These are phyloP conservation scores for Volucella zonaria DNA, from an alignment of 2,888 invertebrate genomes.

Conservation along the genomic window DNA sequence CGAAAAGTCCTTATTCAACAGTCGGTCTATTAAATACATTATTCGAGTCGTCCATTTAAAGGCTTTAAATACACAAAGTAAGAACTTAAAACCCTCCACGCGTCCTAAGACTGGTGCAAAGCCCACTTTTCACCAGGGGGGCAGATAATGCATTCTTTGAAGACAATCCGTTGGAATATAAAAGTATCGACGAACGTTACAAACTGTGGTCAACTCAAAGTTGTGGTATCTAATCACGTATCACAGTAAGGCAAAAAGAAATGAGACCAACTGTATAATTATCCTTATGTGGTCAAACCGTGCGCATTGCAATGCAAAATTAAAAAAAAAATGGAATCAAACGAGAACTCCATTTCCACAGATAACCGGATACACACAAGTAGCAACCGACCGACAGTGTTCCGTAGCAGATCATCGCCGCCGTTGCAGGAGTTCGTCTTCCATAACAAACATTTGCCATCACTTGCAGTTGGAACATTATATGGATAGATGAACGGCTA, in stretches of 20 bases:
- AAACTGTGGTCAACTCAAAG: slow-evolving; percentile 43
- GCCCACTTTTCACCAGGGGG: too few species aligned
- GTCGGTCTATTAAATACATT: too few species aligned
- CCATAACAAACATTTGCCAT: slow-evolving; percentile 30
- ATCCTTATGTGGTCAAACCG: slow-evolving; percentile 66
- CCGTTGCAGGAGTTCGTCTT: slow-evolving; percentile 25
- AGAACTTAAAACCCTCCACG: too few species aligned
- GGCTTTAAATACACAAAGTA: too few species aligned
- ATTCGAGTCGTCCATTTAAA: too few species aligned
- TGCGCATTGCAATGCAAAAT: slow-evolving; percentile 28
- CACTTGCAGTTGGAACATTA: slow-evolving; percentile 6
- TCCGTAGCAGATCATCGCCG: slow-evolving; percentile 9
- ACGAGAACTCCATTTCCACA: not conserved
- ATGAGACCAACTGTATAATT: slow-evolving; percentile 64
- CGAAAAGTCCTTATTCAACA: too few species aligned
- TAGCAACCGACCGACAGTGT: slow-evolving; percentile 45
- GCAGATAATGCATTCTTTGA: not conserved
- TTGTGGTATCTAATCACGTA: slow-evolving; percentile 72
- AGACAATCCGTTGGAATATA: not conserved
- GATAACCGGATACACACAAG: slow-evolving; percentile 18
- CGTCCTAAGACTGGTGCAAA: too few species aligned
- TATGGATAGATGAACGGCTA: slow-evolving; percentile 24
- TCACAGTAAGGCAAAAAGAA: slow-evolving; percentile 55
- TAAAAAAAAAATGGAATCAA: slow-evolving; percentile 11
- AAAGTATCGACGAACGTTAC: slow-evolving; percentile 23